Evolutionary conservation across 2,113 vertebrate genomes (phyloP).

Genomic region (Cyprinus carpio): DNA sequence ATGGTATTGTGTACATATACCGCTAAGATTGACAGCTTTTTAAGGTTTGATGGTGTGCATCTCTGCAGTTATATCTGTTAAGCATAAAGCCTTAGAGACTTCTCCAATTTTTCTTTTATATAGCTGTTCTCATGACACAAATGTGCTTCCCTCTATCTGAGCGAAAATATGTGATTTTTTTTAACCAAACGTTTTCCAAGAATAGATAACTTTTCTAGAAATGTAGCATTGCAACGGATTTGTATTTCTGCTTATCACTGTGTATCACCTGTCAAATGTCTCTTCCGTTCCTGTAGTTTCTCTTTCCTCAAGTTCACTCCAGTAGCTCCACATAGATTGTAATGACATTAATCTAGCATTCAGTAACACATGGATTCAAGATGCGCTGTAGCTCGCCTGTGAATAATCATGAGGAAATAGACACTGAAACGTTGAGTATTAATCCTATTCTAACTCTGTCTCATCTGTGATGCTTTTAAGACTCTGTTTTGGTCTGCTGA

Average conservation of each 20-base stretch:
- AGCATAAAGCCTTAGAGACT: conserved; percentile 41
- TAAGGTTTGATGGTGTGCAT: not conserved
- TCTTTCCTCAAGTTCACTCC: not conserved
- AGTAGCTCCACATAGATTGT: conserved; percentile 1
- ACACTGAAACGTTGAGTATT: conserved; percentile 33
- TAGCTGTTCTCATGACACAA: conserved; percentile 5
- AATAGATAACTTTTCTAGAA: conserved; percentile 31
- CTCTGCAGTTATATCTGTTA: not conserved
- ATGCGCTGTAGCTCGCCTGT: not conserved
- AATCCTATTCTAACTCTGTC: conserved; percentile 14
- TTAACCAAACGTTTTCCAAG: conserved; percentile 5
- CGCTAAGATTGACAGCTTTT: not conserved
- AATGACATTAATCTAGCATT: not conserved
- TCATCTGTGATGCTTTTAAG: not conserved
- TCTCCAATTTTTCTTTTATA: not conserved
- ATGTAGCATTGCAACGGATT: not conserved
- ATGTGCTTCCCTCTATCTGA: conserved; percentile 4
- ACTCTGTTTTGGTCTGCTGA: not conserved
- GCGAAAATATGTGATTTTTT: not conserved
- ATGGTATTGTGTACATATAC: not conserved
- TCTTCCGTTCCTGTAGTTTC: not conserved
- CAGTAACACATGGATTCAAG: not conserved
- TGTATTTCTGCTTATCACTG: conserved; percentile 23
- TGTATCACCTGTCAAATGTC: not conserved
- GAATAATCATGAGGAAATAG: not conserved